These are phyloP conservation scores for Stegostoma tigrinum DNA, from an alignment of 2,113 vertebrate species.

Conservation along the genomic window DNA sequence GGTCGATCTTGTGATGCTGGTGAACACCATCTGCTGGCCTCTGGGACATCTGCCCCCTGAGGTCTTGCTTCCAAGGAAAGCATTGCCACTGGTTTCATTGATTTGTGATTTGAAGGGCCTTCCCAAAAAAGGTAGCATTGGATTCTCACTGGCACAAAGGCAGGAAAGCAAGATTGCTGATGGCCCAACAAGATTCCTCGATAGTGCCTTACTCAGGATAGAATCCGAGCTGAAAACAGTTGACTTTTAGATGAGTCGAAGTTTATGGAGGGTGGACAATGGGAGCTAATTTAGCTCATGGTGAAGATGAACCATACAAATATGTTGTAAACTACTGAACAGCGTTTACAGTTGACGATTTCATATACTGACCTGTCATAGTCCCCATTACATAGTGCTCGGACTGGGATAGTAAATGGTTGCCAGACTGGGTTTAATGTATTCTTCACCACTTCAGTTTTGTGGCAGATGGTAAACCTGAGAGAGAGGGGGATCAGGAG, in stretches of 20 bases:
- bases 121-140: too few relatives aligned
- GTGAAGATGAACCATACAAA: neutral
- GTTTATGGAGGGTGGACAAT: neutral
- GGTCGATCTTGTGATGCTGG: too few relatives aligned
- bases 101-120: too few relatives aligned
- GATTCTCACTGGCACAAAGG: too few relatives aligned
- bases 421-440: constrained; percentile 95
- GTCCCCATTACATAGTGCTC: constrained; percentile 91
- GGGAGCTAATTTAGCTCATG: neutral
- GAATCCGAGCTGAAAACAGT: neutral
- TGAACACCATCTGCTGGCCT: too few relatives aligned
- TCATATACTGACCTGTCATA: constrained; percentile 75
- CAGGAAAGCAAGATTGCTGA: too few relatives aligned
- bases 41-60: too few relatives aligned
- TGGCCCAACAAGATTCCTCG: too few relatives aligned
- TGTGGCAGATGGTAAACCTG: constrained; percentile 89
- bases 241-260: neutral
- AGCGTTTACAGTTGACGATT: neutral
- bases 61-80: too few relatives aligned
- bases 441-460: constrained; percentile 89
- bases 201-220: too few relatives aligned
- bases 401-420: constrained; percentile 89
- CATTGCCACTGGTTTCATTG: too few relatives aligned
- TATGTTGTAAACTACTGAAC: neutral
- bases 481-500: constrained; percentile 30